Conservation (phyloP, 2,888 invertebrate species). For the Sinotaia quadrata region DNA sequence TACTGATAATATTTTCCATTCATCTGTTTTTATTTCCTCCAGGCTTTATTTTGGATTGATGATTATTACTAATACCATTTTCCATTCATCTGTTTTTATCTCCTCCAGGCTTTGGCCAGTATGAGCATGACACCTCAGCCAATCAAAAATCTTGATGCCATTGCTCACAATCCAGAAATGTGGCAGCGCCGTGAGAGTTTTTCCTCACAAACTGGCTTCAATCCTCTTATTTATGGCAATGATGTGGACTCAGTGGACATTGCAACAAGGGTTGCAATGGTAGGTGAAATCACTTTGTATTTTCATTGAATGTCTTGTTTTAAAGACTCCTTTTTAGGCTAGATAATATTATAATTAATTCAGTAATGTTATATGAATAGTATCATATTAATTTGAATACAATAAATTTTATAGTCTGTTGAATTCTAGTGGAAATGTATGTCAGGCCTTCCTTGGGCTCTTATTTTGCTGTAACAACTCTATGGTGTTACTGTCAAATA, state of each 20-base stretch:
- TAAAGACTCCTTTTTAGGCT: too few relatives aligned
- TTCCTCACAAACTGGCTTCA: slow-evolving; percentile 74
- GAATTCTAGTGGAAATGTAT: too few relatives aligned
- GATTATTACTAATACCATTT: slow-evolving; percentile 19
- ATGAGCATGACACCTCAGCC: slow-evolving; percentile 79
- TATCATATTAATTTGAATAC: too few relatives aligned
- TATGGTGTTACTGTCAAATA: too few relatives aligned
- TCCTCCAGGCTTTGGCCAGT: slow-evolving; percentile 83
- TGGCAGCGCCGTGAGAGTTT: slow-evolving; percentile 68
- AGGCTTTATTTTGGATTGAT: slow-evolving; percentile 16
- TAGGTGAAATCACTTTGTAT: slow-evolving; percentile 67
- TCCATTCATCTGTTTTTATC: slow-evolving; percentile 5
- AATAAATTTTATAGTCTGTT: too few relatives aligned
- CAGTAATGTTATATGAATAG: too few relatives aligned
- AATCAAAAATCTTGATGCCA: slow-evolving; percentile 73
- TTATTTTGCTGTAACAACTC: too few relatives aligned
- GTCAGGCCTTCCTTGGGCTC: too few relatives aligned
- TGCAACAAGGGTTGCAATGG: slow-evolving; percentile 98
- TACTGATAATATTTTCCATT: too few relatives aligned
- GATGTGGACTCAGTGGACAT: slow-evolving; percentile 98
- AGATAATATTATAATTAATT: too few relatives aligned
- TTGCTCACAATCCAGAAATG: slow-evolving; percentile 68
- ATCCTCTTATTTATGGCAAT: slow-evolving; percentile 84
- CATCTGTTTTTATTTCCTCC: too few relatives aligned
- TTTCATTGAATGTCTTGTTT: too few relatives aligned